A percentile compares a stretch with the other conserved stretches of the same genome.
Conservation (phyloP, 1,140 invertebrate genomes). For the Aphelenchoides fujianensis region DNA sequence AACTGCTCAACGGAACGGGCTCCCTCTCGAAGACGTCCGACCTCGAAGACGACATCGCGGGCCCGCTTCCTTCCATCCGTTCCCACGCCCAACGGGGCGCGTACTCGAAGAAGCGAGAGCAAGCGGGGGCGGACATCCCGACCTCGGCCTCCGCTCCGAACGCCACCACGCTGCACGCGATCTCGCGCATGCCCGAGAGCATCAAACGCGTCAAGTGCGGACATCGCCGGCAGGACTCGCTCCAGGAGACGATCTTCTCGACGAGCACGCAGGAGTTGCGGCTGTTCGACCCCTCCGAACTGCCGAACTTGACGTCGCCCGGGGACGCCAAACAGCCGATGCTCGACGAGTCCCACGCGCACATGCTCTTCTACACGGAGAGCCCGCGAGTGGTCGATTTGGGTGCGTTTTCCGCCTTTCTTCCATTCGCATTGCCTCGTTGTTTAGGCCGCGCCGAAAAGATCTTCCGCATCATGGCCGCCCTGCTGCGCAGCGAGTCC, state of each 20-base stretch:
- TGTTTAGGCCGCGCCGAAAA: conserved; percentile 45
- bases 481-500: conserved; percentile 40
- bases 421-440: neutral
- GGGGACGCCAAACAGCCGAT: conserved; percentile 54
- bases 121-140: conserved; percentile 11
- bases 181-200: conserved; percentile 28
- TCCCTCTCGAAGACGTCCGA: neutral
- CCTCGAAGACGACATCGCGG: neutral
- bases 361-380: conserved; percentile 60
- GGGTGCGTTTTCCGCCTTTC: conserved; percentile 3
- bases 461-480: conserved; percentile 51
- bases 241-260: conserved; percentile 59
- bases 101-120: conserved; percentile 1
- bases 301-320: conserved; percentile 51
- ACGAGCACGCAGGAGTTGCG: conserved; percentile 55
- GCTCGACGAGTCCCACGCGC: conserved; percentile 58
- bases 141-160: conserved; percentile 14
- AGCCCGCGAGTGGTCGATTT: conserved; percentile 58
- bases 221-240: conserved; percentile 57
- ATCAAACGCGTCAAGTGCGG: conserved; percentile 56
- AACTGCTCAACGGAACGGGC: too few relatives aligned
- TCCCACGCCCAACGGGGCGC: conserved; percentile 6
- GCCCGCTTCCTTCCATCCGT: neutral
- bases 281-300: conserved; percentile 56
- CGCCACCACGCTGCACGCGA: neutral